Conservation (phyloP, 92 coral and sea anemone species). For the Actinostola sp. region DNA sequence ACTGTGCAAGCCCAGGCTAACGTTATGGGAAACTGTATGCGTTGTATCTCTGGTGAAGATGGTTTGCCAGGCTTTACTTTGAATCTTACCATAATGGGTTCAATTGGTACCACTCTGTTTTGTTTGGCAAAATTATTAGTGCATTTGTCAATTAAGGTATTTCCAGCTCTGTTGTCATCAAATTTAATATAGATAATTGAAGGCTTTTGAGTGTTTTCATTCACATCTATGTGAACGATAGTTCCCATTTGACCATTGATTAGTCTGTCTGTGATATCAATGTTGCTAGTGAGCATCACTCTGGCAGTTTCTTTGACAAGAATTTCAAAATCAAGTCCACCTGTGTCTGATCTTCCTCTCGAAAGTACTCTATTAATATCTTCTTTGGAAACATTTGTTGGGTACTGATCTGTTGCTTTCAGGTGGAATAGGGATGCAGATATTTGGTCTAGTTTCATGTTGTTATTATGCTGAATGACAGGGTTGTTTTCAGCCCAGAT, state of each 20-base stretch:
- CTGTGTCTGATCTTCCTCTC: slow-evolving; percentile 31
- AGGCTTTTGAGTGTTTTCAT: slow-evolving; percentile 43
- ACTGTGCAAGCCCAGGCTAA: slow-evolving; percentile 50
- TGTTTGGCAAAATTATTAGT: slow-evolving; percentile 48
- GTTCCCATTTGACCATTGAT: slow-evolving; percentile 78
- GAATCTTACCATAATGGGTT: slow-evolving; percentile 55
- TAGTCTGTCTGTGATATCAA: slow-evolving; percentile 25
- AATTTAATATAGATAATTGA: slow-evolving; percentile 57
- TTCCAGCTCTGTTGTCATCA: slow-evolving; percentile 70
- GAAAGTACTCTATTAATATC: slow-evolving; percentile 25
- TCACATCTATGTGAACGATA: slow-evolving; percentile 24
- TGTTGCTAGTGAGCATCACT: slow-evolving; percentile 59
- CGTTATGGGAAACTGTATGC: no score
- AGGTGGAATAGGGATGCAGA: slow-evolving; percentile 22
- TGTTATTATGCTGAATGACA: slow-evolving; percentile 31
- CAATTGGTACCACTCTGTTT: slow-evolving; percentile 62
- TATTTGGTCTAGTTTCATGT: slow-evolving; percentile 12
- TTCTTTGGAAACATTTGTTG: slow-evolving; percentile 17
- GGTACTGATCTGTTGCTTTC: slow-evolving; percentile 33
- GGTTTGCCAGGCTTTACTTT: slow-evolving; percentile 64
- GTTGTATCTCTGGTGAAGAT: slow-evolving; percentile 72
- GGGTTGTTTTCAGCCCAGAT: slow-evolving; percentile 71
- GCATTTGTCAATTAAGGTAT: slow-evolving; percentile 22
- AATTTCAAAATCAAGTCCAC: slow-evolving; percentile 23
- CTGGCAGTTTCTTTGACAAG: background rate